phyloP scores from a whole-genome alignment of 2,888 invertebrate genomes.

The Dendrolimus pini region DNA sequence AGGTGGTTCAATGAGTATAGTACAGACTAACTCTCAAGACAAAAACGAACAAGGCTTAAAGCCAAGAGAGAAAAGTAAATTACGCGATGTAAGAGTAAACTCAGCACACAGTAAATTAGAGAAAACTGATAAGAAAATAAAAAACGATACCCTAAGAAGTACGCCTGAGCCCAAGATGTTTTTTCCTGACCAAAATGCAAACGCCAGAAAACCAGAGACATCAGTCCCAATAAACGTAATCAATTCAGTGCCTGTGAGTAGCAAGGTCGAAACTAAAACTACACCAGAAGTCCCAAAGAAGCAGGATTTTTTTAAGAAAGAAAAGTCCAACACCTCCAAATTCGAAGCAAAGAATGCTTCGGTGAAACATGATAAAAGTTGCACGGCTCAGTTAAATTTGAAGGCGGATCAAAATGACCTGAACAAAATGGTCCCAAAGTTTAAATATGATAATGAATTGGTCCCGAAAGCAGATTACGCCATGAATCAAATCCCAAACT shows the following conservation, averaged over 20 bases:
- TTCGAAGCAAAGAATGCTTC: constrained; percentile 52
- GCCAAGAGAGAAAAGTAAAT: constrained; percentile 64
- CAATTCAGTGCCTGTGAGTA: constrained; percentile 50
- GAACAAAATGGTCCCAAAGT: constrained; percentile 73
- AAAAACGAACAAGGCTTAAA: constrained; percentile 53
- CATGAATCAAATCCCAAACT: constrained; percentile 81
- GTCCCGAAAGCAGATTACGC: constrained; percentile 78
- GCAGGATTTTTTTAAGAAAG: constrained; percentile 72
- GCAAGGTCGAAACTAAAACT: constrained; percentile 53
- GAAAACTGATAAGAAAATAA: constrained; percentile 60
- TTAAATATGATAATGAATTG: constrained; percentile 71
- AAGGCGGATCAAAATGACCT: constrained; percentile 68
- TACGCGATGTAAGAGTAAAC: constrained; percentile 65
- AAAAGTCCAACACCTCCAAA: constrained; percentile 56
- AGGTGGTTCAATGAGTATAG: constrained; percentile 50
- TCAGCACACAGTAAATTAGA: constrained; percentile 68
- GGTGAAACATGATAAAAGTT: constrained; percentile 64
- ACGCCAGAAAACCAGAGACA: constrained; percentile 59
- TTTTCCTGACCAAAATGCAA: constrained; percentile 61
- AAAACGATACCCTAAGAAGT: constrained; percentile 54
- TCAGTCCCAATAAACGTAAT: constrained; percentile 68
- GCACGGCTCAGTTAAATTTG: constrained; percentile 45
- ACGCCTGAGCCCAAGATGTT: constrained; percentile 66
- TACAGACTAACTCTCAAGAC: constrained; percentile 43
- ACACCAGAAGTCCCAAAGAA: constrained; percentile 60